A percentile compares a stretch with the other conserved stretches of the same genome.
phyloP scores from a whole-genome alignment of 2,113 vertebrate species.

The Ariopsis seemanni region DNA sequence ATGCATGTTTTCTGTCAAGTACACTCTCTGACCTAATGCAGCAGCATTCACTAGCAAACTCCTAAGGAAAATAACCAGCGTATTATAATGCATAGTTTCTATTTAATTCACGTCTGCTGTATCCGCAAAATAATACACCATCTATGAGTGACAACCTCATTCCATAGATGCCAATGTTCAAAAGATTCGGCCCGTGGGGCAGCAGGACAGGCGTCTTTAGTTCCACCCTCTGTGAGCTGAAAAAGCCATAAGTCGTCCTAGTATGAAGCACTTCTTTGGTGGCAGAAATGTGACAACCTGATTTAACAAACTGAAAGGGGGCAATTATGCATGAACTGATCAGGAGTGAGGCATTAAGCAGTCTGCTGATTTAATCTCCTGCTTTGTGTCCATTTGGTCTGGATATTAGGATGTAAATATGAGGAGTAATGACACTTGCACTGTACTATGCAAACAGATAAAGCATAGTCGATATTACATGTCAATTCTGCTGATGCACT shows the following conservation, averaged over 20 bases:
- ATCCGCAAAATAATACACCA: constrained; percentile 68
- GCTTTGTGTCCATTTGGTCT: constrained; percentile 71
- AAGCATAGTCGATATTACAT: constrained; percentile 66
- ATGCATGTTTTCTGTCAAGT: constrained; percentile 83
- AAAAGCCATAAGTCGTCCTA: constrained; percentile 70
- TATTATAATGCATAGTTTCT: constrained; percentile 70
- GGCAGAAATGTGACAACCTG: constrained; percentile 58
- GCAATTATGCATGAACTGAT: constrained; percentile 75
- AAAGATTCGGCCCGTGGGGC: constrained; percentile 61
- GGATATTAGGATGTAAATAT: constrained; percentile 70
- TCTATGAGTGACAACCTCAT: constrained; percentile 36
- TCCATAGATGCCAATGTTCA: constrained; percentile 40
- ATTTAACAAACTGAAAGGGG: constrained; percentile 73
- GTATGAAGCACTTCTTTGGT: constrained; percentile 75
- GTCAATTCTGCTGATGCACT: constrained; percentile 65
- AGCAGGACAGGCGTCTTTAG: constrained; percentile 68
- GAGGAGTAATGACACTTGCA: constrained; percentile 50
- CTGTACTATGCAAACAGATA: constrained; percentile 66
- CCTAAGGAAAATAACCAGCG: constrained; percentile 75
- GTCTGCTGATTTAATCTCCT: constrained; percentile 68
- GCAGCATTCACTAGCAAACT: constrained; percentile 67
- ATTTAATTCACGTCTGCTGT: constrained; percentile 63
- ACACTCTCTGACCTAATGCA: constrained; percentile 79
- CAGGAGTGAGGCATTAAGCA: constrained; percentile 67
- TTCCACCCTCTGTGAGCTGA: constrained; percentile 69